phyloP scores from a whole-genome alignment of 2,113 vertebrate genomes.

The Alethe diademata region DNA sequence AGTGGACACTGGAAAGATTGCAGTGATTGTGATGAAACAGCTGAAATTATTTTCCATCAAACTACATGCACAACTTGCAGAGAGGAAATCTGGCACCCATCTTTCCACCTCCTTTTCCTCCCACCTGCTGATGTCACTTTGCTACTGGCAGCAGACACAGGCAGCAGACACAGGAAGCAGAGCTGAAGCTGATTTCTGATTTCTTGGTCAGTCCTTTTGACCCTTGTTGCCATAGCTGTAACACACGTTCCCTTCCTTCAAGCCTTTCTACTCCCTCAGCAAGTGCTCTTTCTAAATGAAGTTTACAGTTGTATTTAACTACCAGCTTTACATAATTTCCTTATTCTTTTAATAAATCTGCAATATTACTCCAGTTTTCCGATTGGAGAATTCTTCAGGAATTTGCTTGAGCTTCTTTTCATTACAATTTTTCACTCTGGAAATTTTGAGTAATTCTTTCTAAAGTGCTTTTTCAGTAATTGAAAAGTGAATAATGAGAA shows the following conservation, averaged over 20 bases:
- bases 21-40: not conserved
- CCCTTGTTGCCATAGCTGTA: not conserved
- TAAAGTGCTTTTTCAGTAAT: not conserved
- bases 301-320: not conserved
- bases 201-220: not conserved
- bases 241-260: not conserved
- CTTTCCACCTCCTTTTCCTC: not conserved
- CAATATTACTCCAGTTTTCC: not conserved
- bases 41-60: not conserved
- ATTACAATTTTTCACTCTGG: not conserved
- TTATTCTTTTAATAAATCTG: not conserved
- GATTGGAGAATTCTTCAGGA: not conserved
- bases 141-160: not conserved
- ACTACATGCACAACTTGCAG: not conserved
- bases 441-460: not conserved
- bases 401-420: not conserved
- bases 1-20: accelerated
- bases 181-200: not conserved
- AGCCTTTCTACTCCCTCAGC: not conserved
- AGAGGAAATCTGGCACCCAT: accelerated
- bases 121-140: accelerated
- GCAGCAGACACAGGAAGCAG: not conserved
- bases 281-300: not conserved
- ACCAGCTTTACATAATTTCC: not conserved
- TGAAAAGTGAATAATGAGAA: not conserved